Evolutionary conservation across 2,888 invertebrate species (phyloP).

Genomic region (Sinodicranocentrus sp.): DNA sequence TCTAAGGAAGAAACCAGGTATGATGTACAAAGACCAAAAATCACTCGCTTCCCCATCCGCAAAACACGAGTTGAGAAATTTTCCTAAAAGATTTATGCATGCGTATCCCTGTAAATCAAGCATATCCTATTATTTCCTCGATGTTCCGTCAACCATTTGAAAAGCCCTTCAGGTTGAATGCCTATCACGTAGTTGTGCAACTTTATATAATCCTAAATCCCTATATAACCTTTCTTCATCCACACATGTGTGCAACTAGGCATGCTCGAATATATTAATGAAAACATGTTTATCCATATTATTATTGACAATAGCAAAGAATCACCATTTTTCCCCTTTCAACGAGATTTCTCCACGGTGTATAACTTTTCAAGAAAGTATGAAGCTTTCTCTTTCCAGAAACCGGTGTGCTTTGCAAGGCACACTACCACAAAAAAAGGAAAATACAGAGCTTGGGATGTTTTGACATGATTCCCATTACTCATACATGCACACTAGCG

Average conservation of each 20-base stretch:
- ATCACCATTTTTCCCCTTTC: neutral
- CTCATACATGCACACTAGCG: neutral
- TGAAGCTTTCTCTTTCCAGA: no score
- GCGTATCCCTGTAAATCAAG: constrained; percentile 26
- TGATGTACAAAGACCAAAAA: no score
- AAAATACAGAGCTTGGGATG: neutral
- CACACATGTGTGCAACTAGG: neutral
- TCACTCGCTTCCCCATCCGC: no score
- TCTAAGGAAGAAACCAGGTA: no score
- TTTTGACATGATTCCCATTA: constrained; percentile 32
- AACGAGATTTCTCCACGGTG: no score
- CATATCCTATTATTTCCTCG: constrained; percentile 28
- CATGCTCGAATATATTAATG: constrained; percentile 1
- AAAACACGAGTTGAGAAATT: no score
- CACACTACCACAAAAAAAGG: neutral
- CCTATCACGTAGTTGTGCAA: no score
- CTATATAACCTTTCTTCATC: no score
- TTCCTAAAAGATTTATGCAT: constrained; percentile 15
- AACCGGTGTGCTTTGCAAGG: no score
- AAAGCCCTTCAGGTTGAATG: neutral
- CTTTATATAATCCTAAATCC: no score
- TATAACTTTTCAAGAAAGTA: no score
- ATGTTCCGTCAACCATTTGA: constrained; percentile 1
- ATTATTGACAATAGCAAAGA: neutral
- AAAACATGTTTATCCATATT: neutral